Percentiles rank a stretch among this genome's conserved stretches.
These are phyloP conservation scores for Cosmopolites sordidus DNA, from an alignment of 2,888 invertebrate genomes.

Conservation along the genomic window DNA sequence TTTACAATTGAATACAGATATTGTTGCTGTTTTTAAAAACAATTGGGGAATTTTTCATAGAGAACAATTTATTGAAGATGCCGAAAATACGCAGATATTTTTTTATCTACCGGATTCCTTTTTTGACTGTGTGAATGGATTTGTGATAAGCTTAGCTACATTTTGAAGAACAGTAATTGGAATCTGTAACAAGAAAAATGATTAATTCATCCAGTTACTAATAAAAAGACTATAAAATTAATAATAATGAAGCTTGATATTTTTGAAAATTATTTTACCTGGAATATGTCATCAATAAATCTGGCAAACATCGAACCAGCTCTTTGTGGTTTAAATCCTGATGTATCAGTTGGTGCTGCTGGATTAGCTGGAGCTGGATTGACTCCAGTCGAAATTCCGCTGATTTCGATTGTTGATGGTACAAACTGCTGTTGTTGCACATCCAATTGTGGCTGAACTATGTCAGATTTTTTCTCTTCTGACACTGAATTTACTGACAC, in stretches of 20 bases:
- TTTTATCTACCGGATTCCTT: conserved; percentile 26
- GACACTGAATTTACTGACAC: conserved; percentile 37
- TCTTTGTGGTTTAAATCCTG: conserved; percentile 39
- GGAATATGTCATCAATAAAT: conserved; percentile 45
- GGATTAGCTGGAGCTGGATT: conserved; percentile 29
- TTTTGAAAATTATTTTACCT: conserved; percentile 40
- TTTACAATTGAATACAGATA: too few relatives aligned
- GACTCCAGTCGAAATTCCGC: conserved; percentile 38
- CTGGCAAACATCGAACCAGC: conserved; percentile 42
- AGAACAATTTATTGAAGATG: too few relatives aligned
- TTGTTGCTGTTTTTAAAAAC: too few relatives aligned
- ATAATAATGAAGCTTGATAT: neutral
- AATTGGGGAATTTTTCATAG: too few relatives aligned
- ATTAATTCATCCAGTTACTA: too few relatives aligned
- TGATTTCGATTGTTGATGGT: conserved; percentile 36
- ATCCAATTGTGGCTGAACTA: conserved; percentile 5
- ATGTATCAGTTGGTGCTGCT: conserved; percentile 26
- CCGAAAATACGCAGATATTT: too few relatives aligned
- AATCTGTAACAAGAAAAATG: conserved; percentile 39
- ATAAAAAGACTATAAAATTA: neutral
- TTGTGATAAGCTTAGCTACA: conserved; percentile 43
- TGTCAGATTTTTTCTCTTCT: conserved; percentile 31
- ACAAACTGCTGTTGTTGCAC: conserved; percentile 11
- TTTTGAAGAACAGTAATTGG: conserved; percentile 45
- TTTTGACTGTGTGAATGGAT: conserved; percentile 39